phyloP scores from a whole-genome alignment of 2,797 vertebrate genomes.

The Capromys pilorides region DNA sequence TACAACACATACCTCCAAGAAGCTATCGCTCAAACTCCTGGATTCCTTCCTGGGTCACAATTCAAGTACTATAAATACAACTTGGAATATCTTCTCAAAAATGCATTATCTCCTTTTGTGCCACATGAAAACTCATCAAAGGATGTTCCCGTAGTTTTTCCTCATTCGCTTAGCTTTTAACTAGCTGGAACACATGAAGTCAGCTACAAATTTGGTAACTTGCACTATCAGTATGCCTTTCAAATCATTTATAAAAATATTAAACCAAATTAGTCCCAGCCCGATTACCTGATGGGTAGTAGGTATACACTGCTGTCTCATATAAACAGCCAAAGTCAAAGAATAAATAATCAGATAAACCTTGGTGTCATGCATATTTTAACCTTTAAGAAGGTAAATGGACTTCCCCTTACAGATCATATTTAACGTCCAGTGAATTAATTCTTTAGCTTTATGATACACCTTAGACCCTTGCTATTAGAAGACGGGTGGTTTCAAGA shows the following conservation, averaged over 20 bases:
- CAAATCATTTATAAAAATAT: slow-evolving; percentile 63
- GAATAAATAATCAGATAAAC: slow-evolving; percentile 54
- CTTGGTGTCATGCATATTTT: slow-evolving; percentile 52
- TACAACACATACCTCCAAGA: slow-evolving; percentile 63
- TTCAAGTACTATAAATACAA: slow-evolving; percentile 53
- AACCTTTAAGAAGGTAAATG: slow-evolving; percentile 6
- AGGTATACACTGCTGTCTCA: neutral
- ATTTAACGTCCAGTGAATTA: slow-evolving; percentile 46
- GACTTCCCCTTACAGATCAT: slow-evolving; percentile 14
- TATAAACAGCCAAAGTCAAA: slow-evolving; percentile 44
- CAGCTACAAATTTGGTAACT: slow-evolving; percentile 57
- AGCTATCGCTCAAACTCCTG: slow-evolving; percentile 31
- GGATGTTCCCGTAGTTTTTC: slow-evolving; percentile 50
- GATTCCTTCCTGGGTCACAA: slow-evolving; percentile 63
- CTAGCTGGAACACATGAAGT: slow-evolving; percentile 58
- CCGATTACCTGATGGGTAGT: slow-evolving; percentile 43
- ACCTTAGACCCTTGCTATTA: neutral
- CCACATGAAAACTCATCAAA: slow-evolving; percentile 55
- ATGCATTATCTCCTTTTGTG: slow-evolving; percentile 52
- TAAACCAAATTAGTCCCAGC: slow-evolving; percentile 45
- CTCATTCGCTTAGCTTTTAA: slow-evolving; percentile 53
- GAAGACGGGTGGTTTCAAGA: neutral
- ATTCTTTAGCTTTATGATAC: slow-evolving; percentile 13
- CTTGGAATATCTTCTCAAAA: slow-evolving; percentile 56
- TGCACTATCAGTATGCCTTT: slow-evolving; percentile 50